Conservation (phyloP, 1,140 invertebrate species). For the Microplitis mediator region DNA sequence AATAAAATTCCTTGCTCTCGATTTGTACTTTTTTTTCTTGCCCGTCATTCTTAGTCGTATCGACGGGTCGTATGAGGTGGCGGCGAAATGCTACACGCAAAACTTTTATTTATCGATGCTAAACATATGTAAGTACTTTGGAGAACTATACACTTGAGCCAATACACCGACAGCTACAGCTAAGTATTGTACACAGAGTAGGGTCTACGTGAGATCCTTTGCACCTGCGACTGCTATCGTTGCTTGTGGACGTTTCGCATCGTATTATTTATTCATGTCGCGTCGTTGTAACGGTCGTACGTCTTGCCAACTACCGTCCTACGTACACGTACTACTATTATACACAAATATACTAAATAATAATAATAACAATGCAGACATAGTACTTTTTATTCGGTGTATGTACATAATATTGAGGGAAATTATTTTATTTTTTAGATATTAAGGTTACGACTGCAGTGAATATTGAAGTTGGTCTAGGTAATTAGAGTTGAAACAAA, state of each 20-base stretch:
- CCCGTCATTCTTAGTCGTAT: too few species aligned
- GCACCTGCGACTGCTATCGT: conserved; percentile 12
- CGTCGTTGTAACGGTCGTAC: conserved; percentile 11
- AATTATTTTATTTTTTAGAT: too few species aligned
- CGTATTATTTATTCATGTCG: conserved; percentile 26
- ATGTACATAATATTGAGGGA: too few species aligned
- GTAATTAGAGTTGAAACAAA: too few species aligned
- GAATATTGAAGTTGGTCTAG: too few species aligned
- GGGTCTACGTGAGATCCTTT: conserved; percentile 19
- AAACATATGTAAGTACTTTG: conserved; percentile 3
- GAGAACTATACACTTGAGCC: neutral
- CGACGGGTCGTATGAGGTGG: too few species aligned
- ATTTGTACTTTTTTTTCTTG: too few species aligned
- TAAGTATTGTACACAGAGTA: neutral
- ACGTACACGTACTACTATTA: neutral
- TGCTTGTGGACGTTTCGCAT: conserved; percentile 3
- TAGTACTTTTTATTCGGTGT: too few species aligned
- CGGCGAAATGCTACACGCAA: neutral
- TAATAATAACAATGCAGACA: too few species aligned
- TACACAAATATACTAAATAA: neutral
- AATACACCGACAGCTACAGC: neutral
- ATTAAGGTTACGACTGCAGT: too few species aligned
- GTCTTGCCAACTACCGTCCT: neutral
- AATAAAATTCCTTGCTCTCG: too few species aligned
- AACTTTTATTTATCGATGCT: neutral